These are phyloP conservation scores for Sebastolobus altivelis DNA, from an alignment of 2,797 vertebrate species.

Conservation along the genomic window DNA sequence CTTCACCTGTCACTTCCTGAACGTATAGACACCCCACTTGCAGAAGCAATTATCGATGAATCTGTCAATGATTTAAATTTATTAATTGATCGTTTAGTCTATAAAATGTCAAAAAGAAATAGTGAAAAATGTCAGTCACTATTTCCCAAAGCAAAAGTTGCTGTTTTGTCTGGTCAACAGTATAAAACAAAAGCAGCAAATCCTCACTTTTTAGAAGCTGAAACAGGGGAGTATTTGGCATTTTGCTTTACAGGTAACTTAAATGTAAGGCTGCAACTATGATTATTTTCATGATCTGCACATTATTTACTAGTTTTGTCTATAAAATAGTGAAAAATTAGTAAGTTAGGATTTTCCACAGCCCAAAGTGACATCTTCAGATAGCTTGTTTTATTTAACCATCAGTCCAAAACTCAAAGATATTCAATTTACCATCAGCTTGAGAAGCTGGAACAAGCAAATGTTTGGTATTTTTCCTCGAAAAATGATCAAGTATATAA, in stretches of 20 bases:
- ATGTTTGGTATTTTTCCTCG: neutral
- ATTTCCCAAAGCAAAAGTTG: neutral
- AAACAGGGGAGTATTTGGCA: neutral
- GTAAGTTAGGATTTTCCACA: neutral
- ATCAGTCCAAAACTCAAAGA: neutral
- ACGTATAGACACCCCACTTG: neutral
- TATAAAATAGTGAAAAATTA: neutral
- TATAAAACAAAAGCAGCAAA: slow-evolving; percentile 6
- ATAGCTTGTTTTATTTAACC: slow-evolving; percentile 1
- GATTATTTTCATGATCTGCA: neutral
- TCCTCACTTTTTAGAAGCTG: slow-evolving; percentile 15
- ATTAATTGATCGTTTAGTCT: neutral
- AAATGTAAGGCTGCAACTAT: neutral
- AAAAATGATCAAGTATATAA: slow-evolving; percentile 3
- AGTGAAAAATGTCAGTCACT: neutral
- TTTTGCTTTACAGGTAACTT: slow-evolving; percentile 5
- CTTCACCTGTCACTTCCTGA: slow-evolving; percentile 44
- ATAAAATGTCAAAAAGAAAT: neutral
- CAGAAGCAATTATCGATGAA: neutral
- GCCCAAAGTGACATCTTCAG: neutral
- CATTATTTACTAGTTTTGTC: neutral
- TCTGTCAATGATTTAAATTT: slow-evolving; percentile 1
- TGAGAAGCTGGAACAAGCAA: neutral
- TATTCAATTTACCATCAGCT: neutral
- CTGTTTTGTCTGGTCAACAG: neutral